Conservation (phyloP, 2,797 vertebrate genomes). For the Mustela erminea region DNA sequence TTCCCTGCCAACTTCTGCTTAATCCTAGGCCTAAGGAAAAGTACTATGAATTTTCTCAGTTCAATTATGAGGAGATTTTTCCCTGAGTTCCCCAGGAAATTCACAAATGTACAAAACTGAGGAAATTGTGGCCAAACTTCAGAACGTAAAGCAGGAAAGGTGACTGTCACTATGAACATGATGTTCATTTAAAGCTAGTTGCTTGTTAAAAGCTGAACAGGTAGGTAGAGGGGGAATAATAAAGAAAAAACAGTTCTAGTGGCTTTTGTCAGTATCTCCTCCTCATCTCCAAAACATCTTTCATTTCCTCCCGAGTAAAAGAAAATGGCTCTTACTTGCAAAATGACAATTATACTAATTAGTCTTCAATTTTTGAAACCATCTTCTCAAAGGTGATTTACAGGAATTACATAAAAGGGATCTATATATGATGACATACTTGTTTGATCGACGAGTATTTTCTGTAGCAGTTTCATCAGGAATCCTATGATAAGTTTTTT, state of each 20-base stretch:
- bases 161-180: neutral
- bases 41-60: slow-evolving; percentile 1
- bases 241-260: slow-evolving; percentile 26
- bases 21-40: slow-evolving; percentile 3
- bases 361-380: slow-evolving; percentile 84
- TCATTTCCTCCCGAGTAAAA: slow-evolving; percentile 84
- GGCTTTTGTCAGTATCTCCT: slow-evolving; percentile 76
- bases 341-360: slow-evolving; percentile 88
- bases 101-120: neutral
- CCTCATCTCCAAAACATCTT: slow-evolving; percentile 70
- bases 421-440: slow-evolving; percentile 84
- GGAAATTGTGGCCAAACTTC: neutral
- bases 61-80: neutral
- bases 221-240: neutral
- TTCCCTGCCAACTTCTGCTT: neutral
- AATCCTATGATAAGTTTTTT: slow-evolving; percentile 81
- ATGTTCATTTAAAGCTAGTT: neutral
- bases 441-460: slow-evolving; percentile 82
- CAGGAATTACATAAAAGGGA: slow-evolving; percentile 85
- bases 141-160: neutral
- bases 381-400: slow-evolving; percentile 85
- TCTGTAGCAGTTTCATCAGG: slow-evolving; percentile 85
- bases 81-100: neutral
- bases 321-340: slow-evolving; percentile 84
- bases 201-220: neutral